Evolutionary conservation across 2,888 invertebrate genomes (phyloP), one percentile per base, ranked within the genome.

Genomic region (Kuschelorhynchus macadamiae): DNA sequence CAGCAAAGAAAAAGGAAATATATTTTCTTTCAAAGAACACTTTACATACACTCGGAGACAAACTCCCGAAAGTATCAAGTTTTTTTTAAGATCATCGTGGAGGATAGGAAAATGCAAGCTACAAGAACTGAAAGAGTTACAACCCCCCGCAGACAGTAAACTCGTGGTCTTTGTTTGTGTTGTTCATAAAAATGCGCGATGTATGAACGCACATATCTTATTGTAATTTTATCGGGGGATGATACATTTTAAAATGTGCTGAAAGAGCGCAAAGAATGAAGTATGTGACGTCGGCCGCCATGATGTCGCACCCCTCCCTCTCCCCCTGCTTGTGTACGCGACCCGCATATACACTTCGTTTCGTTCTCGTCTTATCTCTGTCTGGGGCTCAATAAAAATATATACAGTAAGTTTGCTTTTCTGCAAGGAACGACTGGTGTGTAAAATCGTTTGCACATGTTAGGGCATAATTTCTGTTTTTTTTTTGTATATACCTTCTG

Each of bases 231-330:
- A 83, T 83, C 81, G 82, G 77, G 82, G 82, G 81, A 81, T 83
- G 83, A 83, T 83, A 83, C 82, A 83, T 83, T 84, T 84, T 83
- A 83, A 83, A 83, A 83, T 84, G 83, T 84, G 83, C 82, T 81
- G 83, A 83, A 81, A 82, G 69, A 69, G 82, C 82, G 82, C 82
- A 79, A 81, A 81, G 83, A 83, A 83, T 83, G 83, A 83, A 81
- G 82, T 82, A 83, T 83, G 83, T 83, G 83, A 82, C 82, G 78
- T 80, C 74, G 79, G 83, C 80, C 83, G 83, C 83, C 83, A 83
- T 82, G 76, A 81, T 82, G 83, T 83, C 83, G 82, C 83, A 81
- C 79, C 81, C 80, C 80, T 77, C 46, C 57, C 47, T 33, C 46
- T 17, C 32, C 18, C 52, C 20, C 46, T 8, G 39, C 60, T 49